A percentile compares a stretch with the other conserved stretches of the same genome.
phyloP scores from a whole-genome alignment of 2,113 vertebrate genomes.

The Haemorhous mexicanus region DNA sequence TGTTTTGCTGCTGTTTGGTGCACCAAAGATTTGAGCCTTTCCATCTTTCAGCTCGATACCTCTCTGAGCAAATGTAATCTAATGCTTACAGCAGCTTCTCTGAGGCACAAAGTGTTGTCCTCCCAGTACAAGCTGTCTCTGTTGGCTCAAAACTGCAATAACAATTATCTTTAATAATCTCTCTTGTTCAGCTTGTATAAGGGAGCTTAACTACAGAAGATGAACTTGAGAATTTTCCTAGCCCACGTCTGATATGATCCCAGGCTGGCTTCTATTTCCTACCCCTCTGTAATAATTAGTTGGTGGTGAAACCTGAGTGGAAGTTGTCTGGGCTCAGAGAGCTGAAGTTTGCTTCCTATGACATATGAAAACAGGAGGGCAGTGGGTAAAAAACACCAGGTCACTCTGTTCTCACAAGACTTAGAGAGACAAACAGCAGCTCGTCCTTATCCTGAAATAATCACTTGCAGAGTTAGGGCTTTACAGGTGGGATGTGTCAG shows the following conservation, averaged over 20 bases:
- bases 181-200: background rate
- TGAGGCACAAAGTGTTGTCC: background rate
- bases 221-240: slow-evolving; percentile 42
- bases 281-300: background rate
- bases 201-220: background rate
- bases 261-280: background rate
- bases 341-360: background rate
- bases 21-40: background rate
- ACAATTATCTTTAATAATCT: slow-evolving; percentile 48
- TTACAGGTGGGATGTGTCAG: background rate
- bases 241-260: background rate
- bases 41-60: background rate
- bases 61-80: background rate
- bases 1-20: background rate
- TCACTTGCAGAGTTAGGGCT: background rate
- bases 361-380: background rate
- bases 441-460: background rate
- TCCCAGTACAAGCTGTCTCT: slow-evolving; percentile 38
- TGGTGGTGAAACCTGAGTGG: slow-evolving; percentile 34
- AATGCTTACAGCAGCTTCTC: slow-evolving; percentile 1
- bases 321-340: background rate
- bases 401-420: background rate
- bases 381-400: background rate
- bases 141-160: slow-evolving; percentile 28
- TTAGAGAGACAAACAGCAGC: background rate